Percentiles rank a stretch among this genome's conserved stretches.
phyloP scores from a whole-genome alignment of 2,797 vertebrate species.

The Etheostoma perlongum region DNA sequence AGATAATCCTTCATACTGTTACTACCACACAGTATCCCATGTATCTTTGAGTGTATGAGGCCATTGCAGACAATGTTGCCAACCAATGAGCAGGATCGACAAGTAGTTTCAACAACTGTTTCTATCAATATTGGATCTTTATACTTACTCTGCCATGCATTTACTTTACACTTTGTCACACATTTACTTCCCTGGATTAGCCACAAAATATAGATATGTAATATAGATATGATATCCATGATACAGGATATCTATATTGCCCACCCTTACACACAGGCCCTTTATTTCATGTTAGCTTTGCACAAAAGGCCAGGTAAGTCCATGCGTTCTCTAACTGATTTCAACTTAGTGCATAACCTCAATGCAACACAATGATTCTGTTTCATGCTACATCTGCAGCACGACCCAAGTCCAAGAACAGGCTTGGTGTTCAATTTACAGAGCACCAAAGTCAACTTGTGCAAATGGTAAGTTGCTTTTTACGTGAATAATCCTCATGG shows the following conservation, averaged over 20 bases:
- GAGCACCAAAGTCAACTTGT: not conserved
- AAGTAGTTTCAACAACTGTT: not conserved
- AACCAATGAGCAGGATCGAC: not conserved
- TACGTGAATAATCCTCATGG: slow-evolving; percentile 14
- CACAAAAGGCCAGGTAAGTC: too few species aligned
- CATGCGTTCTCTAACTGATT: not conserved
- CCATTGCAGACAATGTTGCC: not conserved
- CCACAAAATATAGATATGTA: not conserved
- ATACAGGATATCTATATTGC: not conserved
- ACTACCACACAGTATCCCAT: too few species aligned
- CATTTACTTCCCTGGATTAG: not conserved
- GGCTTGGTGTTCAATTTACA: not conserved
- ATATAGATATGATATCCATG: not conserved
- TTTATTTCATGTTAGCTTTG: too few species aligned
- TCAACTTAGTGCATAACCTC: not conserved
- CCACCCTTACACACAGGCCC: too few species aligned
- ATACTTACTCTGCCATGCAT: not conserved
- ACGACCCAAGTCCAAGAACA: not conserved
- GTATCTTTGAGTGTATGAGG: not conserved
- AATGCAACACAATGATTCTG: not conserved
- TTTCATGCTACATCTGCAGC: not conserved
- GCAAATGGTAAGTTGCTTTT: not conserved
- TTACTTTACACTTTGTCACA: not conserved
- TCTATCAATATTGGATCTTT: not conserved
- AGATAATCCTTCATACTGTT: not conserved